A percentile compares a stretch with the other conserved stretches of the same genome.
Evolutionary conservation across 2,888 invertebrate genomes (phyloP).

Genomic region (Drosophila ochracea): DNA sequence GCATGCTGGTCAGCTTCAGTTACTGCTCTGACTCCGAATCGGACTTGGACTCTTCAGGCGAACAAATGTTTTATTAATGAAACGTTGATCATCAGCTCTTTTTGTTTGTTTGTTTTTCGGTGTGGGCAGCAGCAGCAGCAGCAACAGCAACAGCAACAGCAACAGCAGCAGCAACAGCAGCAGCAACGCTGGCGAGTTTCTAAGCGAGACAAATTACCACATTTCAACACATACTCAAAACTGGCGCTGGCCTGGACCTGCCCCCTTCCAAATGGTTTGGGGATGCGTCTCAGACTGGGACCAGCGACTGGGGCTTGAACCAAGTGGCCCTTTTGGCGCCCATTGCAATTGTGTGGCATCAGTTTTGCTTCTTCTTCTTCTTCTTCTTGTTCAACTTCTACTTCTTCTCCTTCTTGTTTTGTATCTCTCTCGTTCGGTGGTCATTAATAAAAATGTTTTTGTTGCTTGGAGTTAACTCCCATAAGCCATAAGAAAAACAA

Average conservation of each 20-base stretch:
- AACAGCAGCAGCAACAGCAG: constrained; percentile 12
- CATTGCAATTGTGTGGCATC: constrained; percentile 76
- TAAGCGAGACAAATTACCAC: constrained; percentile 81
- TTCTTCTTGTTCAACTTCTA: neutral
- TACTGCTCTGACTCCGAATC: neutral
- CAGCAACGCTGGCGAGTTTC: constrained; percentile 54
- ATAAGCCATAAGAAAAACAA: constrained; percentile 71
- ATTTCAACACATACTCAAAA: constrained; percentile 80
- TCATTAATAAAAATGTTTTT: constrained; percentile 82
- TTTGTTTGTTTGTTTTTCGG: constrained; percentile 23
- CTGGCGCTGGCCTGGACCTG: constrained; percentile 49
- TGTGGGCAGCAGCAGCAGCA: constrained; percentile 47
- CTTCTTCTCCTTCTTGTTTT: neutral
- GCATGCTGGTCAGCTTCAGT: constrained; percentile 37
- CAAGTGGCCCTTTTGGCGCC: constrained; percentile 80
- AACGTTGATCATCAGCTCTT: constrained; percentile 58
- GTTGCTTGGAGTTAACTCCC: constrained; percentile 69
- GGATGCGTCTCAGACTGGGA: constrained; percentile 13
- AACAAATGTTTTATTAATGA: constrained; percentile 82
- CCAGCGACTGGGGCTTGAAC: constrained; percentile 16
- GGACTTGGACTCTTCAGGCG: constrained; percentile 47
- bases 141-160: constrained; percentile 16
- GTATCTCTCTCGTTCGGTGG: constrained; percentile 47
- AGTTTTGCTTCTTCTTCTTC: constrained; percentile 11
- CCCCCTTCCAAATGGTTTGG: constrained; percentile 27